These are phyloP conservation scores for Pachypsylla venusta DNA, from an alignment of 1,140 invertebrate genomes.

Conservation along the genomic window DNA sequence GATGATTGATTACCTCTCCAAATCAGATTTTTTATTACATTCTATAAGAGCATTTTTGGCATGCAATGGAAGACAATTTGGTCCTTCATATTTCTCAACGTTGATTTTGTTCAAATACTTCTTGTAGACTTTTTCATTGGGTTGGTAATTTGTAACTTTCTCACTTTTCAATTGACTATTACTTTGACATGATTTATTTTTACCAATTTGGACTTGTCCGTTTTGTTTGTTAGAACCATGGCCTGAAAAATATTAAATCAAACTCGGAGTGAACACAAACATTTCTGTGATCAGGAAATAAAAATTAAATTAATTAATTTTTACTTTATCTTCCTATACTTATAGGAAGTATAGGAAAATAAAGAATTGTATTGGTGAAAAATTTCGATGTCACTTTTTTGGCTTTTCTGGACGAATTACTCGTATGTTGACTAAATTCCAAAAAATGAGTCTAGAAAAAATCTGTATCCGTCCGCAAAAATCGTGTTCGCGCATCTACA, in stretches of 20 bases:
- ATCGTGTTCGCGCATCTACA: no score
- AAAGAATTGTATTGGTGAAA: no score
- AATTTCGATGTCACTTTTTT: no score
- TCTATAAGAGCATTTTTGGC: slow-evolving; percentile 51
- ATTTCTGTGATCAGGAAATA: not conserved
- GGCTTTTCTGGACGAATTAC: no score
- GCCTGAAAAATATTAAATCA: not conserved
- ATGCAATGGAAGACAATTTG: slow-evolving; percentile 37
- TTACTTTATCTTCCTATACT: not conserved
- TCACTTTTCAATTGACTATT: slow-evolving; percentile 42
- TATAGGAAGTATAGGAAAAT: no score
- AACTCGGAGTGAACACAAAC: not conserved
- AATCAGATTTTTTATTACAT: slow-evolving; percentile 46
- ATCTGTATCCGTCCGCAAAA: no score
- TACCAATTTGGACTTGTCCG: not conserved
- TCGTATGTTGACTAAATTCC: no score
- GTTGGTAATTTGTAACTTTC: slow-evolving; percentile 56
- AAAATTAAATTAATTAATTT: not conserved
- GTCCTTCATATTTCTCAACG: slow-evolving; percentile 62
- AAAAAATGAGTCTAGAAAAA: no score
- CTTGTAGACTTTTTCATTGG: slow-evolving; percentile 60
- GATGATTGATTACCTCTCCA: slow-evolving; percentile 38
- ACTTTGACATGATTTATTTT: slow-evolving; percentile 4
- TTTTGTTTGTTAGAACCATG: not conserved
- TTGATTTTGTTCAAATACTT: slow-evolving; percentile 71